A percentile compares a stretch with the other conserved stretches of the same genome.
phyloP scores from a whole-genome alignment of 2,797 vertebrate species.

The Coracias cyanogaster region DNA sequence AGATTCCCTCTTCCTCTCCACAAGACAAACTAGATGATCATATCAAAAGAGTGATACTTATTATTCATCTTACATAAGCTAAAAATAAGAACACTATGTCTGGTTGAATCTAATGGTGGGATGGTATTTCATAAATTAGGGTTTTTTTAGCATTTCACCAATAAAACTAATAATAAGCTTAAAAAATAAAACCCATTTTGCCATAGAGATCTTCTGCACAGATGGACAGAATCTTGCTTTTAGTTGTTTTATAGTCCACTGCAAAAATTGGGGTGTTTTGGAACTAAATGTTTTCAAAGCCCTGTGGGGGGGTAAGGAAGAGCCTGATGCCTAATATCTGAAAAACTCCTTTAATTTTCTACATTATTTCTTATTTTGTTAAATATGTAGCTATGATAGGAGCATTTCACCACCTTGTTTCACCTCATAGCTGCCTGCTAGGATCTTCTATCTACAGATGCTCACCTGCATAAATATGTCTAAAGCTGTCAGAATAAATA shows the following conservation, averaged over 20 bases:
- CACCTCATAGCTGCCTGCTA: neutral
- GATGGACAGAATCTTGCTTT: neutral
- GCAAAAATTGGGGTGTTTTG: neutral
- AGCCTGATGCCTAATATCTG: neutral
- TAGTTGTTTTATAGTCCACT: neutral
- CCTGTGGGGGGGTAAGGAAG: neutral
- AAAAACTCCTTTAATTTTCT: neutral
- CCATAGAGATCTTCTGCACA: neutral
- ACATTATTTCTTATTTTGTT: neutral
- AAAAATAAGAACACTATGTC: neutral
- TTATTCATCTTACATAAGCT: neutral
- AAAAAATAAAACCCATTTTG: neutral
- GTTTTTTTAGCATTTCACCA: neutral
- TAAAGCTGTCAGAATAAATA: conserved; percentile 24
- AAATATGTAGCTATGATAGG: neutral
- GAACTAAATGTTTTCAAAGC: neutral
- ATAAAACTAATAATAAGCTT: neutral
- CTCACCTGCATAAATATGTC: conserved; percentile 9
- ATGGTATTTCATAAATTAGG: neutral
- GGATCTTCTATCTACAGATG: conserved; percentile 28
- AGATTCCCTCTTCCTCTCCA: neutral
- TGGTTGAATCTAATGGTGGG: neutral
- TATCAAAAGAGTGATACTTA: neutral
- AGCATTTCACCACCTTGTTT: neutral
- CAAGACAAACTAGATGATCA: neutral